Evolutionary conservation across 2,797 vertebrate species (phyloP).

Genomic region (Sebastes vulpes): DNA sequence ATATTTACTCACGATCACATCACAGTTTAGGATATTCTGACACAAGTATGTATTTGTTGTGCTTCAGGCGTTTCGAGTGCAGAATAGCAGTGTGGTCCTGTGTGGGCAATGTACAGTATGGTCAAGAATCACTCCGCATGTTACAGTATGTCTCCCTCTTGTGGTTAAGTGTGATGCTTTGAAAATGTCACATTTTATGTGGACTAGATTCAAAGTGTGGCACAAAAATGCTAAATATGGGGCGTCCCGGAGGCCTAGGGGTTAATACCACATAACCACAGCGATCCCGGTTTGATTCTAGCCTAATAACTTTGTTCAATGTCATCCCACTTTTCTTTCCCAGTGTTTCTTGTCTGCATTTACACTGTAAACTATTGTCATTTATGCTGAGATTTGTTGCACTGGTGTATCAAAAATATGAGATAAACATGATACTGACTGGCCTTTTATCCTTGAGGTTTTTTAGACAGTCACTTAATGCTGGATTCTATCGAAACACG

Average conservation of each 20-base stretch:
- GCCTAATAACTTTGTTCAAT: neutral
- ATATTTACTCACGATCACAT: constrained; percentile 1
- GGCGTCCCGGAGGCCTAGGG: neutral
- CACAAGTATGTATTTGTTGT: neutral
- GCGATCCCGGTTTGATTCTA: accelerated
- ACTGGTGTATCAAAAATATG: neutral
- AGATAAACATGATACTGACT: neutral
- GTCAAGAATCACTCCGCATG: constrained; percentile 6
- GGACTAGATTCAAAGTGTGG: neutral
- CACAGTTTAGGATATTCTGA: neutral
- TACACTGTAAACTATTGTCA: neutral
- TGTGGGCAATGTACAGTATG: constrained; percentile 8
- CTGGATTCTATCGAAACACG: neutral
- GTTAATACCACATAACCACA: neutral
- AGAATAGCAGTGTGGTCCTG: constrained; percentile 4
- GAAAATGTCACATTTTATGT: neutral
- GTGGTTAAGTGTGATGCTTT: constrained; percentile 59
- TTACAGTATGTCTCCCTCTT: constrained; percentile 79
- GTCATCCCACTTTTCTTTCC: neutral
- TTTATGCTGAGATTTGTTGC: neutral
- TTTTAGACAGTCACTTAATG: neutral
- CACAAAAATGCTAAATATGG: neutral
- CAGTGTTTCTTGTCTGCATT: neutral
- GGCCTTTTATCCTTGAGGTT: neutral
- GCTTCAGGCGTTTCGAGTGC: neutral